Conservation (phyloP, 2,888 invertebrate species). For the Coelopa pilipes region DNA sequence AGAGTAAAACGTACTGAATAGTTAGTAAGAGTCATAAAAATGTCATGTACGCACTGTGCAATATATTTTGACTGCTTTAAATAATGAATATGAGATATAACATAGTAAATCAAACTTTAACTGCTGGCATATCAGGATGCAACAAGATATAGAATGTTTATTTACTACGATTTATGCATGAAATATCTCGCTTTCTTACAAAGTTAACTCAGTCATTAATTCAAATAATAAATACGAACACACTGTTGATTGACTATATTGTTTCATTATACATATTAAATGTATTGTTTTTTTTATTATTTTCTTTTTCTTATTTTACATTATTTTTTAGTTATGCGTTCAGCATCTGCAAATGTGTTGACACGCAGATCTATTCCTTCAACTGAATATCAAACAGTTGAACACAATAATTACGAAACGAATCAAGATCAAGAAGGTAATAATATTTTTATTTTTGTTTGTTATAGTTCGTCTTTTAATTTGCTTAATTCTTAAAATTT, state of each 20-base stretch:
- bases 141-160: too few relatives aligned
- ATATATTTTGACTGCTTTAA: too few relatives aligned
- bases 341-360: slow-evolving; percentile 50
- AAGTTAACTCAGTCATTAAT: too few relatives aligned
- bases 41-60: too few relatives aligned
- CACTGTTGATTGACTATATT: neutral
- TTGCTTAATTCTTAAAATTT: neutral
- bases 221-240: too few relatives aligned
- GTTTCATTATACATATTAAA: slow-evolving; percentile 17
- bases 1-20: too few relatives aligned
- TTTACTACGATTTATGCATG: too few relatives aligned
- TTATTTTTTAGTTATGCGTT: slow-evolving; percentile 47
- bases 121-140: too few relatives aligned
- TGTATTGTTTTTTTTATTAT: slow-evolving; percentile 27
- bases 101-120: too few relatives aligned
- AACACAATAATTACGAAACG: slow-evolving; percentile 54
- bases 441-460: slow-evolving; percentile 38
- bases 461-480: slow-evolving; percentile 15
- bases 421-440: slow-evolving; percentile 63
- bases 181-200: too few relatives aligned
- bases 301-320: slow-evolving; percentile 30
- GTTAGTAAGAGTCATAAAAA: too few relatives aligned
- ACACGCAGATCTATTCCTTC: slow-evolving; percentile 60
- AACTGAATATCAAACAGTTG: slow-evolving; percentile 58
- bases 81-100: too few relatives aligned